Evolutionary conservation across 2,797 vertebrate species (phyloP).

Genomic region (Hydrophis major): DNA sequence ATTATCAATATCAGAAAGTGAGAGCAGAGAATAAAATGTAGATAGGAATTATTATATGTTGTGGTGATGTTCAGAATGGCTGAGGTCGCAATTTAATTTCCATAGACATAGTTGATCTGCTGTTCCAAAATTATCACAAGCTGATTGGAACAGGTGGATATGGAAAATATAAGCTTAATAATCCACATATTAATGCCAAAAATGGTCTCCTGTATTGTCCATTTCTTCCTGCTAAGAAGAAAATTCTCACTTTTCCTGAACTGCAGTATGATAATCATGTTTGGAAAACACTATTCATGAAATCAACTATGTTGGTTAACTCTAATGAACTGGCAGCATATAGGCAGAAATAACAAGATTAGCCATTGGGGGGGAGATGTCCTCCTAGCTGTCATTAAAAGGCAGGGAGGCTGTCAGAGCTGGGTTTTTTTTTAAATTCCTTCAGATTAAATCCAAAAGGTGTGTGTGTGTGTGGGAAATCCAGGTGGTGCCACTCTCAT

Average conservation of each 20-base stretch:
- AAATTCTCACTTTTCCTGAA: not conserved
- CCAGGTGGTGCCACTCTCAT: not conserved
- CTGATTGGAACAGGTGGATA: slow-evolving; percentile 6
- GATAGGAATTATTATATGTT: slow-evolving; percentile 12
- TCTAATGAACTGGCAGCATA: not conserved
- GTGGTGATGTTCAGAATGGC: slow-evolving; percentile 24
- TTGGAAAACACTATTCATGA: not conserved
- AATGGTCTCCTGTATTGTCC: not conserved
- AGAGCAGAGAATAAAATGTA: slow-evolving; percentile 39
- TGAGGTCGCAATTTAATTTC: slow-evolving; percentile 39
- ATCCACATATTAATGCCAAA: not conserved
- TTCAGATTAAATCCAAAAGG: not conserved
- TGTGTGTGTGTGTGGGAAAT: too few relatives aligned
- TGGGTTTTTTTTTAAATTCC: not conserved
- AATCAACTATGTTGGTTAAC: not conserved
- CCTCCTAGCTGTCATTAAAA: not conserved
- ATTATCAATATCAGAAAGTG: slow-evolving; percentile 22
- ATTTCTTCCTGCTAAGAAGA: not conserved
- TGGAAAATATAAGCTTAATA: slow-evolving; percentile 8
- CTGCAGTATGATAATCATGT: not conserved
- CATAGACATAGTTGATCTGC: slow-evolving; percentile 25
- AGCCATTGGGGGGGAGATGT: not conserved
- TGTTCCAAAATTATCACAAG: slow-evolving; percentile 35
- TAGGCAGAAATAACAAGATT: not conserved
- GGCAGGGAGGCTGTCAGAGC: not conserved